phyloP scores from a whole-genome alignment of 2,888 invertebrate genomes.

The Ptilodon capucinus region DNA sequence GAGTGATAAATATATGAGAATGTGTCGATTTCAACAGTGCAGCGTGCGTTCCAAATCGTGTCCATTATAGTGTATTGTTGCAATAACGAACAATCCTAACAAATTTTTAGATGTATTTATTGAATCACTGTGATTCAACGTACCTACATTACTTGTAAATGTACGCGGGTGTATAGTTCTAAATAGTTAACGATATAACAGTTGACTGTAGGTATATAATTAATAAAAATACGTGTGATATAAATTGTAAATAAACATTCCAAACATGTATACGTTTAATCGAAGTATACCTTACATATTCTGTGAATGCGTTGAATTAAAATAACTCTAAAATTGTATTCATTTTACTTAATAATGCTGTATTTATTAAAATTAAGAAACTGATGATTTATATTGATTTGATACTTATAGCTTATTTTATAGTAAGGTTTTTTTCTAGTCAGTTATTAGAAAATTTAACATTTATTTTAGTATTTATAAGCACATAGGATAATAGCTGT shows the following conservation, averaged over 20 bases:
- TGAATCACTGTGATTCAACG: slow-evolving; percentile 37
- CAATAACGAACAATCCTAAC: slow-evolving; percentile 54
- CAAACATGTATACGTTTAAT: slow-evolving; percentile 66
- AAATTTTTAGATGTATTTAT: slow-evolving; percentile 52
- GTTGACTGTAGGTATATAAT: slow-evolving; percentile 21
- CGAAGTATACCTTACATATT: slow-evolving; percentile 52
- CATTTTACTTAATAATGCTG: not conserved
- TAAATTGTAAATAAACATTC: slow-evolving; percentile 64
- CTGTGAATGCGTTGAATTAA: slow-evolving; percentile 15
- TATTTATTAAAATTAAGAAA: not conserved
- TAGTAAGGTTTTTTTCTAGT: slow-evolving; percentile 30
- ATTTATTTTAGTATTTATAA: not conserved
- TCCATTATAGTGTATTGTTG: slow-evolving; percentile 64
- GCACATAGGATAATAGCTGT: slow-evolving; percentile 6
- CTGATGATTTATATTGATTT: not conserved
- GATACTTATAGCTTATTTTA: too few relatives aligned
- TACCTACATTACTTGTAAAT: slow-evolving; percentile 35
- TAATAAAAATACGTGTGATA: slow-evolving; percentile 57
- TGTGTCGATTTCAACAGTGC: slow-evolving; percentile 34
- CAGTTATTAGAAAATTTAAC: slow-evolving; percentile 14
- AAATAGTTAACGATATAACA: slow-evolving; percentile 35
- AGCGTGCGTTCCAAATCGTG: slow-evolving; percentile 59
- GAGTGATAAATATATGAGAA: slow-evolving; percentile 34
- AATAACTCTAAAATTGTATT: not conserved
- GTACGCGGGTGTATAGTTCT: slow-evolving; percentile 47